Percentiles rank a stretch among this genome's conserved stretches.
These are phyloP conservation scores for Aelia acuminata DNA, from an alignment of 2,888 invertebrate genomes.

Conservation along the genomic window DNA sequence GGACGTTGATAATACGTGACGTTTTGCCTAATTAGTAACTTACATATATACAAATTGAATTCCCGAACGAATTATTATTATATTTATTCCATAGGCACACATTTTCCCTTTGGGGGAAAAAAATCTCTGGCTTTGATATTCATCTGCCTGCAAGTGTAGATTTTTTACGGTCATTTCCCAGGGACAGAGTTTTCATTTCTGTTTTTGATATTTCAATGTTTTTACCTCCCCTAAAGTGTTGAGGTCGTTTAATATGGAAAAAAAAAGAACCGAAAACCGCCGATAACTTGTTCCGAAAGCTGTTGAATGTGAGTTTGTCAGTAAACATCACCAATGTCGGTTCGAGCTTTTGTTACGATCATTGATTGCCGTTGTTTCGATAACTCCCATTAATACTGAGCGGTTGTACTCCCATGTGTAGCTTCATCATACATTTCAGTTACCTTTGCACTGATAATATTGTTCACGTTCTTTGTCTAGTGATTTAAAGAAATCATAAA, in stretches of 20 bases:
- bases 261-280: not conserved
- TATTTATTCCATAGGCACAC: too few species aligned
- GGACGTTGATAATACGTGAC: too few species aligned
- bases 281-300: not conserved
- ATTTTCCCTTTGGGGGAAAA: too few species aligned
- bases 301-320: not conserved
- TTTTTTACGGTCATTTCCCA: not conserved
- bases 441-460: too few species aligned
- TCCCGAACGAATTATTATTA: too few species aligned
- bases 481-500: too few species aligned
- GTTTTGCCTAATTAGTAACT: too few species aligned
- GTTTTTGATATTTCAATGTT: conserved; percentile 34
- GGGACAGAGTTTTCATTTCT: not conserved
- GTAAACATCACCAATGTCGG: not conserved
- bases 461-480: too few species aligned
- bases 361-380: not conserved
- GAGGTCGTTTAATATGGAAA: not conserved
- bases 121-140: not conserved
- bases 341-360: not conserved
- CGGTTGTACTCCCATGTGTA: too few species aligned
- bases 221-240: not conserved
- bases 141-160: not conserved
- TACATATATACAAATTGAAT: too few species aligned
- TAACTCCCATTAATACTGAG: not conserved
- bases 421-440: too few species aligned